Evolutionary conservation across 2,113 vertebrate genomes (phyloP), one percentile per base, ranked within the genome.

Genomic region (Pandion haliaetus): DNA sequence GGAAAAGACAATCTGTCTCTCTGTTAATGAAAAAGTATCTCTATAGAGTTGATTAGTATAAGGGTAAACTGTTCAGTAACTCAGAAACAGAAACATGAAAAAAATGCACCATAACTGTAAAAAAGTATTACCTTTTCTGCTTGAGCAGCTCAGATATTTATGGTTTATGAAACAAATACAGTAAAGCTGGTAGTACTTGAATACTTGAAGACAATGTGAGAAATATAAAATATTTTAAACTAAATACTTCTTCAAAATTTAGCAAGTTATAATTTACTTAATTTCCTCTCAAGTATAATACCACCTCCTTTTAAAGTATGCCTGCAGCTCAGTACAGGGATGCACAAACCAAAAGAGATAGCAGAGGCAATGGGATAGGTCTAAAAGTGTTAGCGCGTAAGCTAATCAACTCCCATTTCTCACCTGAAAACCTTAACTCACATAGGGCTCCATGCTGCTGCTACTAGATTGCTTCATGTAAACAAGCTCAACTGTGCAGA

Each of bases 1-100:
- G 54, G 74, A 74, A 97, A 97, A 97, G 92, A 90, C 91, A 96
- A 92, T 96, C 80, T 97, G 81, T 95, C 58, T 93, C 73, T 93
- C 47, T 96, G 55, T 80, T 92, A 90, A 95, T 97, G 90, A 84
- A 94, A 82, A 93, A 86, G 70, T 86, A 89, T 78, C 61, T 94
- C 76, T 91, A 62, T 44, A 54, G 76, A 78, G 38, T 42, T 90
- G 94, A 90, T 89, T 91, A 77, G 45, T 61, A 74, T 40, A 95
- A 86, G 28, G 40, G 40, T 87, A 72, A 94, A 90, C 34, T 92
- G 25, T 69, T 93, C 36, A 84, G 82, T 95, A 82, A 94, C 54
- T 85, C 90, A 77, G 69, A 65, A 95, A 91, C 44, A 2, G 25
- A 87, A 83, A 94, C 8, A 18, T 24, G 6, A 2, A 62, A 77